Percentiles rank a stretch among this genome's conserved stretches.
Conservation (phyloP, 2,113 vertebrate genomes). For the Pangasianodon hypophthalmus region DNA sequence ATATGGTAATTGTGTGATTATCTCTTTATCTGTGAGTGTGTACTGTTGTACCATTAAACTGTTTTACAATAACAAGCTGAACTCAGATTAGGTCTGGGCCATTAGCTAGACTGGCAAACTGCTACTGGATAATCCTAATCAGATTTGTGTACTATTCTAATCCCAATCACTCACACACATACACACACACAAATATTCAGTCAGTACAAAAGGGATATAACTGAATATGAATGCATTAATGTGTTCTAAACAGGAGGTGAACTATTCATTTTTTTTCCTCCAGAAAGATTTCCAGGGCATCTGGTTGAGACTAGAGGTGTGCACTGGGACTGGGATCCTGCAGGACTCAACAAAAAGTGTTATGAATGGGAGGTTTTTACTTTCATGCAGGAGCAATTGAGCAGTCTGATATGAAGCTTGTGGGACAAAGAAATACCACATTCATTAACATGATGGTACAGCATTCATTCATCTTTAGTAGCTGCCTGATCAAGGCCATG, state of each 20-base stretch:
- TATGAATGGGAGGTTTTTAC: background rate
- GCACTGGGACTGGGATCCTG: background rate
- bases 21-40: constrained; percentile 16
- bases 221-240: background rate
- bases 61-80: constrained; percentile 42
- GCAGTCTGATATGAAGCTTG: background rate
- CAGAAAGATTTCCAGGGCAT: background rate
- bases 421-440: background rate
- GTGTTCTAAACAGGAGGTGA: background rate
- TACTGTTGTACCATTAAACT: background rate
- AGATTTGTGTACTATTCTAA: constrained; percentile 46
- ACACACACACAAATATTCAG: constrained; percentile 16
- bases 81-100: constrained; percentile 36
- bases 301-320: background rate
- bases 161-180: constrained; percentile 21
- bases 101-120: constrained; percentile 42
- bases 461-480: background rate
- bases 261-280: background rate
- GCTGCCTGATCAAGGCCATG: background rate
- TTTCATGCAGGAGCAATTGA: background rate
- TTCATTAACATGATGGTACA: background rate
- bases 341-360: background rate
- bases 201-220: background rate
- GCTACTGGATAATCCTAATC: constrained; percentile 46
- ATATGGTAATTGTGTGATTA: background rate